Evolutionary conservation across 2,888 invertebrate species (phyloP), one percentile per base, ranked within the genome.

Genomic region (Belgica antarctica): DNA sequence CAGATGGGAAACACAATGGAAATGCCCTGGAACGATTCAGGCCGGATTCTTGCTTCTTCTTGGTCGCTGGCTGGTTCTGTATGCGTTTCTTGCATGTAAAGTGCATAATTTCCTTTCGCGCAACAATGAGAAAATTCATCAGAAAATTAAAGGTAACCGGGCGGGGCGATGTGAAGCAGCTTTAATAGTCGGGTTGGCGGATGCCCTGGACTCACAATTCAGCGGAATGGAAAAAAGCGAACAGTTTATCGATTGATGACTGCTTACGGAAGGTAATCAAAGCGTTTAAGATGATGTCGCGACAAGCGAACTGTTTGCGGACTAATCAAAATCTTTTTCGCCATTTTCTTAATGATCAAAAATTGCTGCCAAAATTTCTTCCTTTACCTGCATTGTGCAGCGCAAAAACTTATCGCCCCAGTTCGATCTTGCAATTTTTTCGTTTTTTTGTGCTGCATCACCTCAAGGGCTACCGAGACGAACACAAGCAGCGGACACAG

Each of bases 51-150:
- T 46, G 12, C 46, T 31, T 31, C 62, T n/a, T n/a, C n/a, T n/a
- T n/a, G n/a, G n/a, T n/a, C n/a, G n/a, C n/a, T n/a, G n/a, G n/a
- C n/a, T n/a, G n/a, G 62, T 62, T 61, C 25, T 62, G 28, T 12
- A 63, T 52, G 47, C 52, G 66, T 66, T 66, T 4, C 7, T 28
- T 66, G 66, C 66, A 66, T 66, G 66, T 52, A 66, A 66, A 66
- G 66, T 66, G 66, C 52, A 66, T 47, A 63, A 63, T 15, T 28
- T 19, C 22, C 12, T 62, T 15, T 17, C 1, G 28, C 2, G 22
- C 25, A 36, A 36, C 19, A 34, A 36, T 10, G 19, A 63, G 31
- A 63, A 31, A 28, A 66, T 47, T 47, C 36, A 47, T 52, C 28
- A 25, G 31, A 47, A 24, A 66, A 15, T 57, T 4, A 57, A 57